Evolutionary conservation across 2,888 invertebrate species (phyloP), one percentile per base, ranked within the genome.

Genomic region (Operophtera brumata): DNA sequence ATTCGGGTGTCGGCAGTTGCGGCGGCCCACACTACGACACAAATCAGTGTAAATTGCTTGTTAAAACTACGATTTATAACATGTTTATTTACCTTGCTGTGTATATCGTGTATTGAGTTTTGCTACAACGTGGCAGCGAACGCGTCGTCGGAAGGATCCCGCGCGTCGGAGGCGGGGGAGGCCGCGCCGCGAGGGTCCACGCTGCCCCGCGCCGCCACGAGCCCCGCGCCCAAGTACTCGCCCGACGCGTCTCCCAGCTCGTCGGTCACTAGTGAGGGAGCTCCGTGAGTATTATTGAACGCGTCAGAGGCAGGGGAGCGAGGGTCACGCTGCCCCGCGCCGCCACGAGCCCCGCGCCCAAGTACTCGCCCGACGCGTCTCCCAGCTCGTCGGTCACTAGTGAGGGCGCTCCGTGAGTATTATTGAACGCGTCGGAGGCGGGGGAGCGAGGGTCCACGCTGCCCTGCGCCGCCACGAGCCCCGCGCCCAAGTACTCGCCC

Each of bases 371-470:
- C 35, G 95, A 96, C 69, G 96, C 95, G 46, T 96, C 96, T 64
- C 96, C 96, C 61, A 96, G 95, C 75, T 96, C 96, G 62, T 96
- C 96, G 50, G 96, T 96, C 50, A 96, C 96, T 32, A 96, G 96
- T 71, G 96, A 96, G 71, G 95, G 94, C 62, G 93, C 93, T 52
- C 94, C 94, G 93, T 92, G 67, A 85, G 87, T 84, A 57, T 36
- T 7, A 7, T 13, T 11, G 36, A n/a, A n/a, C n/a, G n/a, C n/a
- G n/a, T n/a, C n/a, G n/a, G n/a, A n/a, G n/a, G n/a, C n/a, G n/a
- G n/a, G n/a, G n/a, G n/a, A n/a, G n/a, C n/a, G n/a, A n/a, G n/a
- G n/a, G n/a, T n/a, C n/a, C n/a, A n/a, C n/a, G n/a, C n/a, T n/a
- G n/a, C n/a, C n/a, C n/a, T n/a, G n/a, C n/a, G n/a, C n/a, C n/a